These are phyloP conservation scores for Phataginus tricuspis DNA, from an alignment of 2,797 vertebrate species.

Conservation along the genomic window DNA sequence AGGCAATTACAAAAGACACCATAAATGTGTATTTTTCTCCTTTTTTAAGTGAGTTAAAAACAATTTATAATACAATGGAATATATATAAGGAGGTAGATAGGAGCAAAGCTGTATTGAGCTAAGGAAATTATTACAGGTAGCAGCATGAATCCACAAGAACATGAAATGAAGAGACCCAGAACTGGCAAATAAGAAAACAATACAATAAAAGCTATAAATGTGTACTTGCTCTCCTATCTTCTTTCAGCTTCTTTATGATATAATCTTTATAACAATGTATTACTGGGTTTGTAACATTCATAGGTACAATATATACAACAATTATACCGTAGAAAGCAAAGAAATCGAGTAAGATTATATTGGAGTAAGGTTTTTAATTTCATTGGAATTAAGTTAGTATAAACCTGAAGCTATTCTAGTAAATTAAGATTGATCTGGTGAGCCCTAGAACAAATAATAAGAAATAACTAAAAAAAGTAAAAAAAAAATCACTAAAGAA, in stretches of 20 bases:
- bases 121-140: background rate
- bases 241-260: background rate
- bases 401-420: background rate
- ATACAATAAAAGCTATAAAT: background rate
- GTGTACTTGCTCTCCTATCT: background rate
- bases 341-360: background rate
- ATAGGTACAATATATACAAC: background rate
- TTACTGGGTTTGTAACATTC: background rate
- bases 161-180: background rate
- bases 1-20: too few species aligned
- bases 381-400: background rate
- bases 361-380: background rate
- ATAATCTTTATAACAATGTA: slow-evolving; percentile 6
- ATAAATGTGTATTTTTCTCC: too few species aligned
- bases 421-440: background rate
- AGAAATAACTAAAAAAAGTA: background rate
- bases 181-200: background rate
- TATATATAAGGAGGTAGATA: background rate
- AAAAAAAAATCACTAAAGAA: background rate
- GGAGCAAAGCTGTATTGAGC: background rate
- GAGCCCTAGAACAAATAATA: background rate
- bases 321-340: background rate
- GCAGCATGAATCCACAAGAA: background rate
- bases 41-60: too few species aligned
- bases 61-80: background rate